Conservation (phyloP, 2,797 vertebrate genomes). For the Sebastes taczanowskii region DNA sequence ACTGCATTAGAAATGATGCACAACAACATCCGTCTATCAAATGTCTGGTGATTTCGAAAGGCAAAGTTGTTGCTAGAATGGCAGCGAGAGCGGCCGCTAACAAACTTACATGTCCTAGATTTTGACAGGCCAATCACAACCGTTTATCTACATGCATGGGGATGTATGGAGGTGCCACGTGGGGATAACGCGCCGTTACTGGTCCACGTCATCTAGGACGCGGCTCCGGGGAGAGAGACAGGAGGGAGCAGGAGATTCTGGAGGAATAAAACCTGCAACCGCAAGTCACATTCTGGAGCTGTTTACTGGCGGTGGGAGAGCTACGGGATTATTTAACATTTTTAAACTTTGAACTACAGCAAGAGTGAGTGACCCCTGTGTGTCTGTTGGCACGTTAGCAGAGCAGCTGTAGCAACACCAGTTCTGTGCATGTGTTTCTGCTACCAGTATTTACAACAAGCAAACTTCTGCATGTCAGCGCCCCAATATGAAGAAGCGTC, state of each 20-base stretch:
- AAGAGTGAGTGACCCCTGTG: too few relatives aligned
- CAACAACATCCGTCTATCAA: not conserved
- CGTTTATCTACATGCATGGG: not conserved
- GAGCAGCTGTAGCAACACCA: not conserved
- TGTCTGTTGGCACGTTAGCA: not conserved
- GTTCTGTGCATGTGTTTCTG: not conserved
- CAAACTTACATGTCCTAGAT: not conserved
- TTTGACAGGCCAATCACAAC: not conserved
- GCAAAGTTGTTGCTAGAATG: not conserved
- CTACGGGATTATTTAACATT: fast-evolving
- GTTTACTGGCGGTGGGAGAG: too few relatives aligned
- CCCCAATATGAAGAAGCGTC: too few relatives aligned
- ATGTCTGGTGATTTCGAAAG: not conserved
- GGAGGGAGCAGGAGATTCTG: not conserved
- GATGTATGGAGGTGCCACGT: not conserved
- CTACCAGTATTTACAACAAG: not conserved
- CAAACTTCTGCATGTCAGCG: not conserved
- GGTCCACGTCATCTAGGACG: not conserved
- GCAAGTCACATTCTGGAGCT: too few relatives aligned
- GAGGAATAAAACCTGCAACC: fast-evolving
- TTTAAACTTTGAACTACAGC: too few relatives aligned
- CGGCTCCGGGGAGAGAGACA: not conserved
- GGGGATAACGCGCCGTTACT: not conserved
- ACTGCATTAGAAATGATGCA: too few relatives aligned
- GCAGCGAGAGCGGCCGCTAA: not conserved